Evolutionary conservation across 2,113 vertebrate species (phyloP), one percentile per base, ranked within the genome.

Genomic region (Solea solea): DNA sequence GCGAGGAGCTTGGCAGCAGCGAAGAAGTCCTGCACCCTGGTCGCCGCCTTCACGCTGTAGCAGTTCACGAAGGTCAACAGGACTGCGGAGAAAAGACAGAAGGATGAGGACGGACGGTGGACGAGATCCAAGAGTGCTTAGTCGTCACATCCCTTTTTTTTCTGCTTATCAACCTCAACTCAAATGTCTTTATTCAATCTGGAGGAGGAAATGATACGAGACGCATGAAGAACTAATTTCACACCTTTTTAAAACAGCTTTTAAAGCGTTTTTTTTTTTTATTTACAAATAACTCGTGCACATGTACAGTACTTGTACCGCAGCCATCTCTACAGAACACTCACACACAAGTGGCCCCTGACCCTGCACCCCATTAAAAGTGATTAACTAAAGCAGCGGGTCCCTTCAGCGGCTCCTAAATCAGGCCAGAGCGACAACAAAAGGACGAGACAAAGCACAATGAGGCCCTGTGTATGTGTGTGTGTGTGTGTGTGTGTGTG

Each of bases 21-120:
- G 0, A 99, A 99, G 85, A 94, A 93, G 2, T 99, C 96, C 89
- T 99, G 97, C 4, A 99, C 97, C 0, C 96, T 93, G 1, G 97
- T 99, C 16, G 97, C 97, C 0, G 97, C 97, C 65, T 95, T 97
- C 83, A 99, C 97, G 0, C 97, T 99, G 95, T 98, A 99, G 83
- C 97, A 98, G 92, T 99, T 99, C 52, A 99, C 92, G 0, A 96
- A 95, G 0, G 98, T 99, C 76, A 99, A 91, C 60, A 99, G 72
- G 78, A 98, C 98, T 99, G 89, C 1, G n/a, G 15, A 14, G 13
- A 7, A 73, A 7, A 64, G 15, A 65, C 60, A 28, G 58, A 48
- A 44, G 45, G 10, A 14, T 34, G 34, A 34, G 34, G 5, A 34
- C 34, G 34, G 34, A 34, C 34, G 5, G 34, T 34, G 5, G 34